Conservation (phyloP, 2,797 vertebrate species). For the Brachyrhaphis roseni region DNA sequence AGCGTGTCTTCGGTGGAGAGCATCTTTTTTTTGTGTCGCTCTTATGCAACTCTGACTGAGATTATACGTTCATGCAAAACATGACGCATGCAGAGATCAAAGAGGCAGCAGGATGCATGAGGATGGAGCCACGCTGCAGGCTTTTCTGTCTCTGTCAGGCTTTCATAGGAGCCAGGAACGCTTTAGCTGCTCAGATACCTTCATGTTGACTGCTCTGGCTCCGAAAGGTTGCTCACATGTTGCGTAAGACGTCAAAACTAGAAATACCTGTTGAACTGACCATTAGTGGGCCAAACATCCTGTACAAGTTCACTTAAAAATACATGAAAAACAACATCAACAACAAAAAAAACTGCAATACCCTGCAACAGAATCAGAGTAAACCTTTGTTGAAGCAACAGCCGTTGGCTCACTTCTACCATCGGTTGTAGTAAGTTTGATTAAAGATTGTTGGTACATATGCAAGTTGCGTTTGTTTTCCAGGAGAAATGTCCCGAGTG, state of each 20-base stretch:
- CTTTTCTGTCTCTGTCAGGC: background rate
- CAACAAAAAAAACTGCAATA: background rate
- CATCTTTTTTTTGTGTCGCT: background rate
- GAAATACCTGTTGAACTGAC: background rate
- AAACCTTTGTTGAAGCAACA: background rate
- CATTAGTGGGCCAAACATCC: background rate
- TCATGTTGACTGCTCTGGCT: conserved; percentile 1
- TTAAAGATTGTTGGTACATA: background rate
- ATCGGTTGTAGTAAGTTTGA: background rate
- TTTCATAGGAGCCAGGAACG: background rate
- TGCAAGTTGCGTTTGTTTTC: background rate
- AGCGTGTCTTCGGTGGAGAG: background rate
- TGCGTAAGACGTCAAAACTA: background rate
- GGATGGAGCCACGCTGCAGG: conserved; percentile 8
- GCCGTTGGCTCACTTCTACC: background rate
- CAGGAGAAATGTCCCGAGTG: background rate
- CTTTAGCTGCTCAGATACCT: conserved; percentile 1
- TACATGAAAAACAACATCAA: background rate
- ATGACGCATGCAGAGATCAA: conserved; percentile 2
- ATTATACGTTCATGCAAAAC: conserved; percentile 9
- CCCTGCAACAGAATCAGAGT: background rate
- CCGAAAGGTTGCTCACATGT: conserved; percentile 1
- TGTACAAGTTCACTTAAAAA: background rate
- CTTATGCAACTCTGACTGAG: background rate
- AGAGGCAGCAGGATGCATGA: conserved; percentile 2